Evolutionary conservation across 2,888 invertebrate genomes (phyloP).

Genomic region (Dascillus cervinus): DNA sequence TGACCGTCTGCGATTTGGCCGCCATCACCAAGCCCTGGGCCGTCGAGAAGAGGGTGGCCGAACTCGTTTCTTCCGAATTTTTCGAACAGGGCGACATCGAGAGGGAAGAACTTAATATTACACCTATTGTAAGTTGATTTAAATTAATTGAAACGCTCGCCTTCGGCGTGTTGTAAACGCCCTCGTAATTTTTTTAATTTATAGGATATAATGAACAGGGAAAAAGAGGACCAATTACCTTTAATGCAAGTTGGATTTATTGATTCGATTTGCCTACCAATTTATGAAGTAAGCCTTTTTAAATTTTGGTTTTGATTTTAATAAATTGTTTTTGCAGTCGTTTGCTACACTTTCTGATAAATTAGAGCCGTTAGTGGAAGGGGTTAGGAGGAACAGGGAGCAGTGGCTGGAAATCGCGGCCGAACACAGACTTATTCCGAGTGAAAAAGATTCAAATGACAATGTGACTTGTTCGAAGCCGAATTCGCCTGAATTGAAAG

Average conservation of each 20-base stretch:
- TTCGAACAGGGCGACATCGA: conserved; percentile 91
- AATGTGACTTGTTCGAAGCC: conserved; percentile 30
- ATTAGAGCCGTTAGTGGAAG: conserved; percentile 71
- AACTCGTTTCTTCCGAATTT: conserved; percentile 86
- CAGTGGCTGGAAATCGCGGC: conserved; percentile 77
- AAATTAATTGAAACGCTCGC: neutral
- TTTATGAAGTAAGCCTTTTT: conserved; percentile 69
- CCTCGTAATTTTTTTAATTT: conserved; percentile 18
- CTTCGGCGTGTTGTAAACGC: conserved; percentile 3
- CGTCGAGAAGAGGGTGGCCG: conserved; percentile 85
- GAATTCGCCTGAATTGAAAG: conserved; percentile 26
- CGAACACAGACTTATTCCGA: conserved; percentile 28
- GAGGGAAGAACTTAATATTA: conserved; percentile 78
- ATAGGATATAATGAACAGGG: conserved; percentile 91
- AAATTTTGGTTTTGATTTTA: neutral
- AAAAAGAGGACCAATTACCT: conserved; percentile 88
- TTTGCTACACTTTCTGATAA: conserved; percentile 75
- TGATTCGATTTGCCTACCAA: conserved; percentile 88
- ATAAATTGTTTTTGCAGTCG: conserved; percentile 50
- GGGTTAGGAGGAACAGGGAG: conserved; percentile 71
- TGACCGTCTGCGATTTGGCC: conserved; percentile 92
- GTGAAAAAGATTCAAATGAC: conserved; percentile 33
- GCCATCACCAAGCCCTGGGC: conserved; percentile 95
- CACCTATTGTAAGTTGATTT: conserved; percentile 68
- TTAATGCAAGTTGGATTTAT: conserved; percentile 95